Conservation (phyloP, 2,113 vertebrate species). For the Ceyx cyanopectus region DNA sequence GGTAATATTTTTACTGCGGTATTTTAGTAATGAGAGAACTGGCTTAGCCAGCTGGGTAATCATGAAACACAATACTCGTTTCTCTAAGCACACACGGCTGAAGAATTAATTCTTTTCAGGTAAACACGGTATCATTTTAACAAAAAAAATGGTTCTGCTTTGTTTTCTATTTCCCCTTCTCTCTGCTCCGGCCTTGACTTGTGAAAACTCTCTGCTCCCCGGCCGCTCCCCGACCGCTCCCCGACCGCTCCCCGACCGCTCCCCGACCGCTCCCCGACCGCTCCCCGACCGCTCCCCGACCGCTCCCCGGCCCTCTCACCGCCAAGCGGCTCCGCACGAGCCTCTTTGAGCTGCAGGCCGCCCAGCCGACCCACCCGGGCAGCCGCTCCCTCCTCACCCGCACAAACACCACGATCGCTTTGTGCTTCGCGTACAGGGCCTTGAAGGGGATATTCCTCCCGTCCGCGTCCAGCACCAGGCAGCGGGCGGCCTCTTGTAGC, state of each 20-base stretch:
- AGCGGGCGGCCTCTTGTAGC: slow-evolving; percentile 63
- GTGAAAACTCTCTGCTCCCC: fast-evolving
- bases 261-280: no score
- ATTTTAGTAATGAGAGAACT: background rate
- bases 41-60: background rate
- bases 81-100: background rate
- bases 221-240: no score
- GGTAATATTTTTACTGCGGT: background rate
- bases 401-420: slow-evolving; percentile 88
- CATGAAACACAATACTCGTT: background rate
- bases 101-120: background rate
- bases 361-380: no score
- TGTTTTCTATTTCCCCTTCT: fast-evolving
- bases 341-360: fast-evolving
- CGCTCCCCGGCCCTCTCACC: no score
- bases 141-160: fast-evolving
- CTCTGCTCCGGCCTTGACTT: background rate
- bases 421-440: slow-evolving; percentile 81
- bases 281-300: no score
- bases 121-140: background rate
- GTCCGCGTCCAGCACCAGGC: slow-evolving; percentile 77
- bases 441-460: slow-evolving; percentile 79
- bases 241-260: no score
- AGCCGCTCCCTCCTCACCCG: slow-evolving; percentile 79
- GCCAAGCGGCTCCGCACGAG: background rate